Conservation (phyloP, 2,888 invertebrate species). For the Synanthedon formicaeformis region DNA sequence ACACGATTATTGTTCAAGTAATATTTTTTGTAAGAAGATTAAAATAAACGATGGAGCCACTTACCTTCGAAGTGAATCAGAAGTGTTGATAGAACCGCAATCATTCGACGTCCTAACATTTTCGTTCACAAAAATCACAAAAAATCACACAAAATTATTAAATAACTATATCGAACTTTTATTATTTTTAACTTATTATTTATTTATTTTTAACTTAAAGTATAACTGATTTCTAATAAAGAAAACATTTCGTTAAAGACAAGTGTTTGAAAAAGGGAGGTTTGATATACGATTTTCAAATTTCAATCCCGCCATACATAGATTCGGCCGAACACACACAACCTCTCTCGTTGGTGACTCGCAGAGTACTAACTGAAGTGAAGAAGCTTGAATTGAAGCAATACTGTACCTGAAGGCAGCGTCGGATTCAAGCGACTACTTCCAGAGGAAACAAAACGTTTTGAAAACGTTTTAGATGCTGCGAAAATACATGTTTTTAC, state of each 20-base stretch:
- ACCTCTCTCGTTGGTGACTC: constrained; percentile 18
- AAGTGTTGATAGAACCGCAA: constrained; percentile 27
- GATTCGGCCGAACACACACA: background rate
- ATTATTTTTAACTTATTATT: constrained; percentile 1
- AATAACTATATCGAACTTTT: constrained; percentile 2
- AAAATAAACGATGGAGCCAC: constrained; percentile 3
- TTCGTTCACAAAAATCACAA: constrained; percentile 19
- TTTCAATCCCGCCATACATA: constrained; percentile 4
- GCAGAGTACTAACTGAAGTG: constrained; percentile 29
- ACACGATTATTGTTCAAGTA: background rate
- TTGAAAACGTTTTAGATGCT: constrained; percentile 13
- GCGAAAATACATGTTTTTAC: constrained; percentile 6
- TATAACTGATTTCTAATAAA: constrained; percentile 1
- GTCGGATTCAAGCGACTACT: background rate
- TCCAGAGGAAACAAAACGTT: background rate
- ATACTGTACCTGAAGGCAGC: background rate
- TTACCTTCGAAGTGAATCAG: constrained; percentile 48
- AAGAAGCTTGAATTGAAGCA: constrained; percentile 13
- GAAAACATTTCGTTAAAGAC: constrained; percentile 2
- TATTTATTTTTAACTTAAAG: constrained; percentile 3
- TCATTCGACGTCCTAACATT: constrained; percentile 34
- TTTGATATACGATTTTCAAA: constrained; percentile 5
- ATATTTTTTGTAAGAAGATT: background rate
- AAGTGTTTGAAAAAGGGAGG: constrained; percentile 1
- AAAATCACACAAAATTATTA: constrained; percentile 14